Evolutionary conservation across 2,797 vertebrate species (phyloP).

Genomic region (Spatula clypeata): DNA sequence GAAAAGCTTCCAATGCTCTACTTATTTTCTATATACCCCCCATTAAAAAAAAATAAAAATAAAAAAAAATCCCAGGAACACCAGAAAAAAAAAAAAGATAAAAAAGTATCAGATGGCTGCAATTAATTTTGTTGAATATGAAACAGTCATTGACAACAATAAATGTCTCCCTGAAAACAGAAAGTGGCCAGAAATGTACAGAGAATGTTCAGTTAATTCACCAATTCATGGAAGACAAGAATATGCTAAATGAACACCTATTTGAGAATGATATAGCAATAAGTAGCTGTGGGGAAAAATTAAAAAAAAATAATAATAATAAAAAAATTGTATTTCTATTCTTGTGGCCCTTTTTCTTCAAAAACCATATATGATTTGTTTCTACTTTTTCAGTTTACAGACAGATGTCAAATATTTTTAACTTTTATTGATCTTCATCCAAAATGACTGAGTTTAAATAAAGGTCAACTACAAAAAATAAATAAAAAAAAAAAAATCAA

Average conservation of each 20-base stretch:
- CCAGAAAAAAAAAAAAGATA: background rate
- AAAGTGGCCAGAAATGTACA: background rate
- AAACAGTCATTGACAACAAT: background rate
- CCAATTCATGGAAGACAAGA: background rate
- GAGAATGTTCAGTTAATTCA: background rate
- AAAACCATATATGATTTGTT: background rate
- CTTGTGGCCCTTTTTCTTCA: background rate
- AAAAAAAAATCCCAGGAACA: background rate
- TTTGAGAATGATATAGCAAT: background rate
- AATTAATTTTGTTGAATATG: background rate
- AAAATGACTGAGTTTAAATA: background rate
- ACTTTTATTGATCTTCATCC: slow-evolving; percentile 36
- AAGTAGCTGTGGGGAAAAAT: background rate
- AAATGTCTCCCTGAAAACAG: background rate
- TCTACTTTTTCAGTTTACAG: slow-evolving; percentile 33
- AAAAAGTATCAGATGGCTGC: background rate
- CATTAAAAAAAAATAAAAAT: too few relatives aligned
- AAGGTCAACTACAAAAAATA: background rate
- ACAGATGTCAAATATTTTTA: slow-evolving; percentile 25
- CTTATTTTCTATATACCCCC: background rate
- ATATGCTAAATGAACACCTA: background rate
- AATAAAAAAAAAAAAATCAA: background rate
- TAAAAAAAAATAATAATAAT: background rate
- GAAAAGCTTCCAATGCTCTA: background rate
- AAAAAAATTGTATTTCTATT: background rate